These are phyloP conservation scores for Drosophila koepferae DNA, from an alignment of 2,888 invertebrate species.

Conservation along the genomic window DNA sequence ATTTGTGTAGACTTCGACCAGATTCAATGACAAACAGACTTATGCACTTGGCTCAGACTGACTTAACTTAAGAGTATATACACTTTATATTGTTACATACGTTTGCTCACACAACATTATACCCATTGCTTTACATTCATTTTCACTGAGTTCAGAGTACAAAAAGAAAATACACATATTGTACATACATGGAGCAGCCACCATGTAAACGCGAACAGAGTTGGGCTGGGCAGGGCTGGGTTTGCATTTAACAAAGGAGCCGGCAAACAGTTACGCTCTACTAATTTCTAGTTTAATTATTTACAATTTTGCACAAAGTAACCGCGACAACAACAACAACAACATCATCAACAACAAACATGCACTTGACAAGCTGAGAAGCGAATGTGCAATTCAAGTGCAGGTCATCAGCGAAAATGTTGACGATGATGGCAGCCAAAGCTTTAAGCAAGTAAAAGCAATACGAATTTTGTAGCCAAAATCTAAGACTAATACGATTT, in stretches of 20 bases:
- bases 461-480: conserved; percentile 5
- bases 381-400: conserved; percentile 66
- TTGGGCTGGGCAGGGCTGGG: conserved; percentile 18
- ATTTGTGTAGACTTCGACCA: too few species aligned
- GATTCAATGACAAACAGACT: too few species aligned
- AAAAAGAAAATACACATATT: conserved; percentile 2
- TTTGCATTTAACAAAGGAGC: conserved; percentile 37
- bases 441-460: background rate
- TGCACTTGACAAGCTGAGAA: conserved; percentile 61
- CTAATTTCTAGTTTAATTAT: conserved; percentile 78
- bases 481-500: conserved; percentile 16
- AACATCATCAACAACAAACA: conserved; percentile 45
- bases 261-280: conserved; percentile 69
- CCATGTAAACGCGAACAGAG: conserved; percentile 15
- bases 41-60: too few species aligned
- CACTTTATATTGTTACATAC: background rate
- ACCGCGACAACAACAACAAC: conserved; percentile 52
- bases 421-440: conserved; percentile 8
- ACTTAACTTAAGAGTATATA: background rate
- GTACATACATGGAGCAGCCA: background rate
- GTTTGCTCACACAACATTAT: background rate
- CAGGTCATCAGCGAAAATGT: conserved; percentile 45
- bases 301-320: conserved; percentile 75
- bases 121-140: background rate
- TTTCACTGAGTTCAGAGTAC: background rate